These are phyloP conservation scores for Lumbricus terrestris DNA, from an alignment of 2,888 invertebrate species.

Conservation along the genomic window DNA sequence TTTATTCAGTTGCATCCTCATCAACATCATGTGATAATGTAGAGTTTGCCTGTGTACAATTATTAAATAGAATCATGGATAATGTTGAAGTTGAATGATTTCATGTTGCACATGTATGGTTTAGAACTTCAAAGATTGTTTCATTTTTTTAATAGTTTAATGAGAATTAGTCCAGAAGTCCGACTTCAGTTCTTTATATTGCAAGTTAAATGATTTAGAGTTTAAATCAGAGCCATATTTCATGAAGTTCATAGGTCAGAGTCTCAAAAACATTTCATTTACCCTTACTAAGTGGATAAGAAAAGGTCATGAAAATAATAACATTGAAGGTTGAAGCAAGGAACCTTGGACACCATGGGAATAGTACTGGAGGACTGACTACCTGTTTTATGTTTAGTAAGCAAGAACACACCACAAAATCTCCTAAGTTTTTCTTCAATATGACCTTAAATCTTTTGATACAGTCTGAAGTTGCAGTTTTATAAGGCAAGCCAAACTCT, in stretches of 20 bases:
- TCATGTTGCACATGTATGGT: neutral
- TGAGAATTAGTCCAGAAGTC: neutral
- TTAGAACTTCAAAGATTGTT: neutral
- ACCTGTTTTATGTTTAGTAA: too few relatives aligned
- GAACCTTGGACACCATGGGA: neutral
- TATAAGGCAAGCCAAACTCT: neutral
- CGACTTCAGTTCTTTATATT: neutral
- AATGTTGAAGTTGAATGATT: neutral
- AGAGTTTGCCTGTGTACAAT: neutral
- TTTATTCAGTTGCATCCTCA: neutral
- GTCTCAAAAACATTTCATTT: too few relatives aligned
- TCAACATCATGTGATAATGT: neutral
- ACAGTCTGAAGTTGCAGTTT: neutral
- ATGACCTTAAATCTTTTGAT: neutral
- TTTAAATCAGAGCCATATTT: neutral
- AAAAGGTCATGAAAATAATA: too few relatives aligned
- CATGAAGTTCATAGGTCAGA: neutral
- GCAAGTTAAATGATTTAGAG: neutral
- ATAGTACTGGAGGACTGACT: too few relatives aligned
- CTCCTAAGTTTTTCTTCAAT: neutral
- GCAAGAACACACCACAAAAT: too few relatives aligned
- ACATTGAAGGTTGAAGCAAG: neutral
- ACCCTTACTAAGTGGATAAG: neutral
- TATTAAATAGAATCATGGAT: neutral
- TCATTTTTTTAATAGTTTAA: neutral